phyloP scores from a whole-genome alignment of 2,113 vertebrate genomes.

The Carassius carassius region DNA sequence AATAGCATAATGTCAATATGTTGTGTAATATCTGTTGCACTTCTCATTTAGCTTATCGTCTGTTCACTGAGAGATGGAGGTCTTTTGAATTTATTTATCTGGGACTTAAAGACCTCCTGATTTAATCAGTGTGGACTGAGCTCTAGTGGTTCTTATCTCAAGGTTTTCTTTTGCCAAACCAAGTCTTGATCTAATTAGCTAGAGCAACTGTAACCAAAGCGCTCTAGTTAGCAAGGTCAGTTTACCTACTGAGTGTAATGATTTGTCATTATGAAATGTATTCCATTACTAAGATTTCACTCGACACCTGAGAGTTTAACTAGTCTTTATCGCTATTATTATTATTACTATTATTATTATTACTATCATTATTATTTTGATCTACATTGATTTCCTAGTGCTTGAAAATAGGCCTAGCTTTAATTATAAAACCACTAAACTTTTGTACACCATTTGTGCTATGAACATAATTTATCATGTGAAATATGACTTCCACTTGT shows the following conservation, averaged over 20 bases:
- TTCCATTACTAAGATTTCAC: neutral
- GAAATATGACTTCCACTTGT: neutral
- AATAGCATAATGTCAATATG: constrained; percentile 44
- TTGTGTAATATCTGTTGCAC: constrained; percentile 33
- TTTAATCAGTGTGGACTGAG: constrained; percentile 23
- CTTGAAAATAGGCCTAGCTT: neutral
- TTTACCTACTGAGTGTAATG: constrained; percentile 15
- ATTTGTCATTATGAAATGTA: constrained; percentile 15
- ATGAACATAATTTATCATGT: neutral
- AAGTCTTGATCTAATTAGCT: constrained; percentile 30
- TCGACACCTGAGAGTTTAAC: neutral
- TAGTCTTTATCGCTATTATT: neutral
- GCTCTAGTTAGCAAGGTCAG: constrained; percentile 12
- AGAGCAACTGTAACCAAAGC: neutral
- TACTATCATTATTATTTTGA: neutral
- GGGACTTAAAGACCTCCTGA: constrained; percentile 28
- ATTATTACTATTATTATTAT: too few species aligned
- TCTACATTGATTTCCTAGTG: neutral
- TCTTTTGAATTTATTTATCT: constrained; percentile 25
- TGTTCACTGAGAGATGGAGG: neutral
- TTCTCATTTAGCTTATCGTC: constrained; percentile 18
- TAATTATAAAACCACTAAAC: neutral
- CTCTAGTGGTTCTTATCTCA: constrained; percentile 11
- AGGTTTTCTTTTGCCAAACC: constrained; percentile 20
- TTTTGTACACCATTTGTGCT: neutral